These are phyloP conservation scores for Casuarius casuarius DNA, from an alignment of 2,113 vertebrate genomes.

Conservation along the genomic window DNA sequence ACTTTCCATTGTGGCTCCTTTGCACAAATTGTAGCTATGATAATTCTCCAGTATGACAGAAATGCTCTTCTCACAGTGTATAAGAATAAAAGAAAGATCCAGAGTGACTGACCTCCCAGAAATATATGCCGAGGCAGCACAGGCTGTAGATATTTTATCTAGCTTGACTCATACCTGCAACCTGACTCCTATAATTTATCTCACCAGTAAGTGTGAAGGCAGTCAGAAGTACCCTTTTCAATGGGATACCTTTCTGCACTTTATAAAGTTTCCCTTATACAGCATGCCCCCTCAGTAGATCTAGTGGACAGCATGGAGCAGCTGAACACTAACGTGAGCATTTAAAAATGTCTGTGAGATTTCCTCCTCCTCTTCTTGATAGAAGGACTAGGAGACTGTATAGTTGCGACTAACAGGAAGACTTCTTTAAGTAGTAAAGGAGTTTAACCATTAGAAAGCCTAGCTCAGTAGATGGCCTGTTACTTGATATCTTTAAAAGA, in stretches of 20 bases:
- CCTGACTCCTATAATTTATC: too few species aligned
- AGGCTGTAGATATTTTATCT: neutral
- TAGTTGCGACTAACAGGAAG: neutral
- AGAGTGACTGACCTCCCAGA: neutral
- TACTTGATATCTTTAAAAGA: neutral
- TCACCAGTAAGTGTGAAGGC: neutral
- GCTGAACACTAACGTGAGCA: neutral
- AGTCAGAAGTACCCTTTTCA: neutral
- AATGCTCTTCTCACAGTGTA: neutral
- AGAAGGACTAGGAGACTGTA: neutral
- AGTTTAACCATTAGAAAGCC: neutral
- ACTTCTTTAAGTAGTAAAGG: neutral
- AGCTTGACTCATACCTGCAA: too few species aligned
- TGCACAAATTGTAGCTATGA: neutral
- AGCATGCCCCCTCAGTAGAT: neutral
- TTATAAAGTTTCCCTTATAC: neutral
- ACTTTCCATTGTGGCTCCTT: neutral
- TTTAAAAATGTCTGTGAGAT: neutral
- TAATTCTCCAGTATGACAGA: neutral
- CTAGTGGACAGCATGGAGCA: neutral
- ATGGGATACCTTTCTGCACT: neutral
- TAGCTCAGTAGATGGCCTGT: neutral
- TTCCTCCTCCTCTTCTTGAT: neutral
- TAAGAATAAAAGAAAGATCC: neutral
- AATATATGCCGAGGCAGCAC: neutral